Evolutionary conservation across 2,113 vertebrate genomes (phyloP), one percentile per base, ranked within the genome.

Genomic region (Tauraco erythrolophus): DNA sequence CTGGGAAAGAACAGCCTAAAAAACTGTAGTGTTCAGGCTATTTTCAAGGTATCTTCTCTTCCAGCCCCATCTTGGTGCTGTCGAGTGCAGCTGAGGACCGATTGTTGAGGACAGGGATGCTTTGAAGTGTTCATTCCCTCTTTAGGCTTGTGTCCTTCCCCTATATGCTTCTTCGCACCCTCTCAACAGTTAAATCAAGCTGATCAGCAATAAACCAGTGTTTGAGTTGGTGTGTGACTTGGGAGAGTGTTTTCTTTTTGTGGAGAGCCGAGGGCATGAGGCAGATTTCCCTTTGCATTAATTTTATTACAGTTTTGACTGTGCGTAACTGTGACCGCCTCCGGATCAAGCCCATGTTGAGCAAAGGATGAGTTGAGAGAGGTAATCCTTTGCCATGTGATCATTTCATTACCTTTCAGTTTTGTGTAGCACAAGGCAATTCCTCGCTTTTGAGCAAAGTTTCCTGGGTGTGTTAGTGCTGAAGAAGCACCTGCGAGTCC

Each of bases 1-100:
- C 56, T 94, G 91, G 95, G 91, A 97, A 94, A 87, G 80, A 94
- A 21, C 91, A 84, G 53, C 65, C 89, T 72, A 33, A 94, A 76
- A 88, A 77, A n/a, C 35, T n/a, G 23, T 80, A 25, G 83, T 0
- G 0, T 35, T n/a, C n/a, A 33, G 70, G 92, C 86, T 79, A 0
- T 78, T 94, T 84, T 60, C 95, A 94, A 93, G 84, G 86, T 84
- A 84, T 37, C 65, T 41, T 46, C 69, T 70, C 35, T 69, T 71
- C 65, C 56, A 91, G 45, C 46, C 79, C 79, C 4, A 1, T 60
- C 39, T 39, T 21, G 2, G 31, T n/a, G 48, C 65, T 7, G 6
- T 6, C 6, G 61, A 45, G 61, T 33, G 56, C 61, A 41, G 71
- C 58, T 77, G 88, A 83, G 84, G 75, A 25, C 18, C 2, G 4